Percentiles rank a stretch among this genome's conserved stretches.
phyloP scores from a whole-genome alignment of 2,888 invertebrate genomes.

The Dioctria rufipes region DNA sequence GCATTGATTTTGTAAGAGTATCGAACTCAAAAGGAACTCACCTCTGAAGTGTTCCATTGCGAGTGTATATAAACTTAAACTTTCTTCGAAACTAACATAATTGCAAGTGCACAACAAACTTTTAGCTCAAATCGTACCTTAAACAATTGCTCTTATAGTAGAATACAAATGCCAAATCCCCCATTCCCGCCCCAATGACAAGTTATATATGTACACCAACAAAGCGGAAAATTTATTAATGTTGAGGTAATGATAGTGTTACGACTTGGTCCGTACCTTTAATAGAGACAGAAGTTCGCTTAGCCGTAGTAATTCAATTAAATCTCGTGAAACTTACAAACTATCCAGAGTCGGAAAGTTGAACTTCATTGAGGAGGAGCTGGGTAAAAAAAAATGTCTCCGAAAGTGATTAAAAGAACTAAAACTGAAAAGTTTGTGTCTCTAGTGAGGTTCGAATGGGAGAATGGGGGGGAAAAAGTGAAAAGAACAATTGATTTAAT shows the following conservation, averaged over 20 bases:
- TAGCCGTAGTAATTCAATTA: background rate
- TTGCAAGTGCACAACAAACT: background rate
- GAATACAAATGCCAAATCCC: background rate
- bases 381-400: background rate
- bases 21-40: background rate
- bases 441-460: background rate
- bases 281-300: background rate
- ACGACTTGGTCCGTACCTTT: background rate
- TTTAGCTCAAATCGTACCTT: background rate
- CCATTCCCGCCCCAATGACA: background rate
- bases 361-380: background rate
- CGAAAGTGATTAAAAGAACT: slow-evolving; percentile 8
- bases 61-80: no score
- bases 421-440: slow-evolving; percentile 7
- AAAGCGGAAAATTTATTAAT: slow-evolving; percentile 3
- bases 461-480: background rate
- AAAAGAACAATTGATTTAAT: background rate
- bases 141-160: background rate
- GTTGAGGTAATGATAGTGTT: background rate
- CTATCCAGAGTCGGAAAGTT: background rate
- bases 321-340: background rate
- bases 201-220: background rate
- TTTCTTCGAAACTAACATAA: background rate
- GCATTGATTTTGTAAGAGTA: background rate
- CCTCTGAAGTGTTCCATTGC: background rate